A percentile compares a stretch with the other conserved stretches of the same genome.
These are phyloP conservation scores for Melinaea marsaeus DNA, from an alignment of 2,888 invertebrate genomes.

Conservation along the genomic window DNA sequence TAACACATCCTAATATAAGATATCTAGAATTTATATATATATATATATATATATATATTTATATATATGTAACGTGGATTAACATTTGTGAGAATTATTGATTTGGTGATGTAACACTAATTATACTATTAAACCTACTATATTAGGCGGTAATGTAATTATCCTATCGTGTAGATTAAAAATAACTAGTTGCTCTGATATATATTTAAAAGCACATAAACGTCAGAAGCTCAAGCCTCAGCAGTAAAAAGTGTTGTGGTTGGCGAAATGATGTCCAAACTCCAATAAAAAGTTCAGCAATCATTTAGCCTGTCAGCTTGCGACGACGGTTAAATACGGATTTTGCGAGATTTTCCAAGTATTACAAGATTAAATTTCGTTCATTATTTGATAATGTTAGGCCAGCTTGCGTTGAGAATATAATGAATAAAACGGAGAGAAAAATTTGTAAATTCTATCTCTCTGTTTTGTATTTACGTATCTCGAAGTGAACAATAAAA, in stretches of 20 bases:
- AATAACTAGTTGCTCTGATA: neutral
- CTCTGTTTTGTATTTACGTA: neutral
- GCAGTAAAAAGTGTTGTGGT: conserved; percentile 27
- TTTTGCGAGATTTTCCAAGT: conserved; percentile 27
- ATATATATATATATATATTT: too few species aligned
- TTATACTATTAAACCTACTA: too few species aligned
- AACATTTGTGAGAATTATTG: too few species aligned
- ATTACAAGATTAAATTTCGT: conserved; percentile 26
- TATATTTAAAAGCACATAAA: conserved; percentile 3
- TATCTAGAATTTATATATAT: too few species aligned
- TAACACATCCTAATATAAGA: too few species aligned
- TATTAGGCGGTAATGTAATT: too few species aligned
- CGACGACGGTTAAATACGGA: conserved; percentile 28
- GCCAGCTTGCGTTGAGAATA: conserved; percentile 16
- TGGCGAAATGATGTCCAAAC: conserved; percentile 28
- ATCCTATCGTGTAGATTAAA: too few species aligned
- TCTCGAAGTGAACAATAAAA: conserved; percentile 1
- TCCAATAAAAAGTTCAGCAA: conserved; percentile 31
- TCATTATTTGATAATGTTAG: conserved; percentile 23
- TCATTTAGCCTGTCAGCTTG: conserved; percentile 31
- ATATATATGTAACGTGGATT: too few species aligned
- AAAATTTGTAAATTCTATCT: conserved; percentile 4
- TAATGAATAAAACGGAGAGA: conserved; percentile 8
- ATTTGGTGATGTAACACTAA: too few species aligned
- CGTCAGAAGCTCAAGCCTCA: neutral